Evolutionary conservation across 2,113 vertebrate species (phyloP), one percentile per base, ranked within the genome.

Genomic region (Lepisosteus oculatus): DNA sequence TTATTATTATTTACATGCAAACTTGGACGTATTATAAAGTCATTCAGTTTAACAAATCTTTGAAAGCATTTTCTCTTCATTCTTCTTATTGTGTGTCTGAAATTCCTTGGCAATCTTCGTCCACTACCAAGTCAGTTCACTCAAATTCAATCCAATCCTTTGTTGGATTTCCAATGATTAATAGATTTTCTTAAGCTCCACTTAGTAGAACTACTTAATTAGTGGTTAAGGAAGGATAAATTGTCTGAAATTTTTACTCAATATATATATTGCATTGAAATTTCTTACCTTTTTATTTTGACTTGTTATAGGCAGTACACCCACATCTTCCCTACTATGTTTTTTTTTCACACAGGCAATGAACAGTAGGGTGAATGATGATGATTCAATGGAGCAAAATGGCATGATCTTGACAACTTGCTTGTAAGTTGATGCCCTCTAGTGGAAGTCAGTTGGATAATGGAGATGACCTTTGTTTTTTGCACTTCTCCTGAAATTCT

Each of bases 131-230:
- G 29, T 29, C 29, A 29, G 1, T 29, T 29, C 29, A 29, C 29
- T 29, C 29, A 29, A 29, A 29, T 29, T 29, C 29, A 29, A 29
- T 29, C 29, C 29, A 29, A 29, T 59, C 3, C 56, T 14, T 13
- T 14, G 13, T 8, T 8, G 81, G 85, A 77, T 82, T 86, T 81
- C 81, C 80, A 81, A 86, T 81, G 74, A 71, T 29, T 29, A 76
- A 74, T 69, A 77, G 74, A 85, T 89, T 84, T 85, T 74, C 80
- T 83, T 78, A 83, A 86, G 89, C 81, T 81, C 79, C 74, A 77
- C 78, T 83, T 76, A 72, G 80, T 80, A 78, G 29, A 29, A 29
- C 29, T 29, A 29, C 29, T 29, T 85, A 85, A 88, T 88, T 86
- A 84, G 77, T 79, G 85, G 77, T 87, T 87, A 83, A 73, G 78